Evolutionary conservation across 2,113 vertebrate genomes (phyloP), one percentile per base, ranked within the genome.

Genomic region (Mustela lutreola): DNA sequence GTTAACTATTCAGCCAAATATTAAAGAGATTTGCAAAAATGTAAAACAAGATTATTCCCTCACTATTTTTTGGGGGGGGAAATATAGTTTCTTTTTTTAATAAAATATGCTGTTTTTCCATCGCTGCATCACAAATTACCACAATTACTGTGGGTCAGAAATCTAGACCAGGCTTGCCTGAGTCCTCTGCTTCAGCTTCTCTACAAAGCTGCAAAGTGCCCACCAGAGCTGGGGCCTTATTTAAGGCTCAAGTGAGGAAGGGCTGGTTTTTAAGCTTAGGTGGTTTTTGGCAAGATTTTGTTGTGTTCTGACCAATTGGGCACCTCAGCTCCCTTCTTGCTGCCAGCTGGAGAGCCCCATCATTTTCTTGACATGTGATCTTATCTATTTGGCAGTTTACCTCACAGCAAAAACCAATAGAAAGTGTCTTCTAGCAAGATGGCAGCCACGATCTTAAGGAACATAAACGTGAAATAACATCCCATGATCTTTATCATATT

Each of bases 71-170:
- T 80, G 89, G 7, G 62, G 42, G 48, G 75, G 36, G 71, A 90
- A 83, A 73, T 53, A 67, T 6, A 89, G 9, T 15, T 33, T 95
- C 89, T 33, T 50, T 97, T 97, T 95, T 75, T 9, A 26, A 91
- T 82, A 18, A 78, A 97, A 19, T 39, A 50, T 81, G 3, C 39
- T 39, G 39, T 39, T 39, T 39, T 39, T 24, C 62, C 62, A 9
- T 42, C 9, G 48, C 60, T 70, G 3, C 71, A 33, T 36, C 24
- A 58, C 18, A 58, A 85, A 71, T 33, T 36, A 33, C 1, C 39
- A 24, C 6, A 3, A 1, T 33, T 33, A 48, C 11, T 92, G 42
- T 87, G 62, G 39, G n/a, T 71, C 73, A 48, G 24, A 45, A 48
- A 39, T 42, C 21, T n/a, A 58, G 80, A 24, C 8, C 11, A 14